phyloP scores from a whole-genome alignment of 2,888 invertebrate species.

The Pantelozetes paolii region DNA sequence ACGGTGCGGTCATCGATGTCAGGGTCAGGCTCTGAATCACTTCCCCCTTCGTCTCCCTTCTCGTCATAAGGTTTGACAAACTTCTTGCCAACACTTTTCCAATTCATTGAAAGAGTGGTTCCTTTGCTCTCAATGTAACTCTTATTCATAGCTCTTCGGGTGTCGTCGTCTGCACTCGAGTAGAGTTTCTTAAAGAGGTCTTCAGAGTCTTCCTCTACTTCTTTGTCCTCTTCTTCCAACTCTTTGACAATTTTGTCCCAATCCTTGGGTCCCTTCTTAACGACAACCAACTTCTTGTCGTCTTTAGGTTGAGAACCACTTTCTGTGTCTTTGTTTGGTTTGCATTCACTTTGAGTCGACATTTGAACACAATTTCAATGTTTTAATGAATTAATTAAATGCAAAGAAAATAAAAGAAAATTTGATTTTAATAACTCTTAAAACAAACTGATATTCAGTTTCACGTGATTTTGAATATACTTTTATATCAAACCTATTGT shows the following conservation, averaged over 20 bases:
- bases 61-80: constrained; percentile 16
- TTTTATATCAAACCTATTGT: too few relatives aligned
- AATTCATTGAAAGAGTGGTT: constrained; percentile 26
- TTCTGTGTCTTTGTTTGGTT: too few relatives aligned
- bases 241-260: constrained; percentile 21
- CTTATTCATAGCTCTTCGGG: constrained; percentile 20
- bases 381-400: too few relatives aligned
- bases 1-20: too few relatives aligned
- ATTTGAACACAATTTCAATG: too few relatives aligned
- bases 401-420: too few relatives aligned
- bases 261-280: constrained; percentile 25
- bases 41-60: background rate
- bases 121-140: constrained; percentile 17
- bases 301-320: too few relatives aligned
- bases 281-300: background rate
- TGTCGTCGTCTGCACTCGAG: background rate
- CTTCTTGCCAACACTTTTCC: constrained; percentile 18
- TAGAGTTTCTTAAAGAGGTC: background rate
- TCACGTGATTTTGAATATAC: too few relatives aligned
- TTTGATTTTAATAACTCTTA: too few relatives aligned
- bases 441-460: too few relatives aligned
- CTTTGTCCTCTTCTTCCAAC: background rate
- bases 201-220: background rate
- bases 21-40: too few relatives aligned
- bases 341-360: too few relatives aligned